Percentiles rank a stretch among this genome's conserved stretches.
Evolutionary conservation across 2,888 invertebrate species (phyloP).

Genomic region (Microdon myrmicae): DNA sequence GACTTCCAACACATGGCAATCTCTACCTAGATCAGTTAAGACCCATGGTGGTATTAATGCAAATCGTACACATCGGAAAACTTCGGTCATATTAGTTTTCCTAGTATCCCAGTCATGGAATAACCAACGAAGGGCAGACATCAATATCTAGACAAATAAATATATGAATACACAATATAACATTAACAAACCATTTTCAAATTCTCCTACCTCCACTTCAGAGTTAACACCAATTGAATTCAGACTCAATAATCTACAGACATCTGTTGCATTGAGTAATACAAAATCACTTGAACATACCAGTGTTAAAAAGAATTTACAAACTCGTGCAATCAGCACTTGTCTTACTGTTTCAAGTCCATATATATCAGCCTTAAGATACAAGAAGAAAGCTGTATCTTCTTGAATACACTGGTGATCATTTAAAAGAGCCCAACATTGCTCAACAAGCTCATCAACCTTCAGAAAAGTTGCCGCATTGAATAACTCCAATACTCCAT

Average conservation of each 20-base stretch:
- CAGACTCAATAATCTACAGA: conserved; percentile 74
- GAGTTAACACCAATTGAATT: conserved; percentile 80
- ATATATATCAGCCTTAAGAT: conserved; percentile 71
- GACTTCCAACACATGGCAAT: conserved; percentile 77
- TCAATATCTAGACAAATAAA: conserved; percentile 71
- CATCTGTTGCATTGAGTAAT: conserved; percentile 73
- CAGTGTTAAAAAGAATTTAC: conserved; percentile 79
- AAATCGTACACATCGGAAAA: conserved; percentile 79
- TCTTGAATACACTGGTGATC: conserved; percentile 76
- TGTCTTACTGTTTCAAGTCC: conserved; percentile 58
- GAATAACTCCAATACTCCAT: conserved; percentile 78
- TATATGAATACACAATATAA: not conserved
- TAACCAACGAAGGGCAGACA: conserved; percentile 84
- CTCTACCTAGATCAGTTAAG: conserved; percentile 79
- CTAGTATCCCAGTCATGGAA: conserved; percentile 76
- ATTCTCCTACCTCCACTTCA: conserved; percentile 65
- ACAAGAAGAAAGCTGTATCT: conserved; percentile 78
- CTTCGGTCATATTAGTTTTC: conserved; percentile 70
- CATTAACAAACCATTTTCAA: not conserved
- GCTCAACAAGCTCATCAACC: conserved; percentile 79
- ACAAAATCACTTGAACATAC: conserved; percentile 81
- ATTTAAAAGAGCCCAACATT: conserved; percentile 80
- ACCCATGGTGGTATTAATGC: conserved; percentile 84
- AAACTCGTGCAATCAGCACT: conserved; percentile 72
- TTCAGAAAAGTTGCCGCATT: conserved; percentile 76